These are phyloP conservation scores for Gonatopus flavifemur DNA, from an alignment of 1,140 invertebrate species.

Conservation along the genomic window DNA sequence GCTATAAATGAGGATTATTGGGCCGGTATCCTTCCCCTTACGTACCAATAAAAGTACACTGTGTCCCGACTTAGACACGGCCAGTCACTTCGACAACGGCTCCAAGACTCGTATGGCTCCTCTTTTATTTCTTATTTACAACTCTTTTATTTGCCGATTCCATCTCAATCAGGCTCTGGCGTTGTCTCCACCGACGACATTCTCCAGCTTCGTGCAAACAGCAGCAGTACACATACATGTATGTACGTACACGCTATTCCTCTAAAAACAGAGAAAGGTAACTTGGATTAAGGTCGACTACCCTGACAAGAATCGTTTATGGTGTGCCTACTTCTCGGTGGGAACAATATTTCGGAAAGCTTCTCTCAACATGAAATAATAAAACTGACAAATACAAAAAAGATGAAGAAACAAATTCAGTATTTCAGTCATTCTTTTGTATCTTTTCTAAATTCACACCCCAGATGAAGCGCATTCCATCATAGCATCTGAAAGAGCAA, in stretches of 20 bases:
- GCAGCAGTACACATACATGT: background rate
- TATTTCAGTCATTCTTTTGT: no score
- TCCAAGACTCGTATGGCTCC: conserved; percentile 32
- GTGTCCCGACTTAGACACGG: conserved; percentile 47
- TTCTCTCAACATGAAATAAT: no score
- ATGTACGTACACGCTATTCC: conserved; percentile 6
- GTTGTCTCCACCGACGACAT: background rate
- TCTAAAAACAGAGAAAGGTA: conserved; percentile 20
- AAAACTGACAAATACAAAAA: no score
- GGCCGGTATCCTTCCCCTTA: conserved; percentile 36
- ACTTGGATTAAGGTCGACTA: conserved; percentile 19
- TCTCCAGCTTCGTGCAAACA: background rate
- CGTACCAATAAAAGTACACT: conserved; percentile 55
- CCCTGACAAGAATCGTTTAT: no score
- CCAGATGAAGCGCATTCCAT: no score
- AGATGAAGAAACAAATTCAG: no score
- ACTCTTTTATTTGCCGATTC: conserved; percentile 59
- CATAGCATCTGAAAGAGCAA: no score
- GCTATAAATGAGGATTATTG: conserved; percentile 59
- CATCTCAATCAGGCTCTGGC: conserved; percentile 54
- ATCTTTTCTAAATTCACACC: no score
- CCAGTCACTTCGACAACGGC: conserved; percentile 46
- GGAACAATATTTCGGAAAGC: no score
- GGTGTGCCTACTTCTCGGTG: no score
- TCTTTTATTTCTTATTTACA: conserved; percentile 60